phyloP scores from a whole-genome alignment of 2,113 vertebrate species.

The Ceratotherium simum region DNA sequence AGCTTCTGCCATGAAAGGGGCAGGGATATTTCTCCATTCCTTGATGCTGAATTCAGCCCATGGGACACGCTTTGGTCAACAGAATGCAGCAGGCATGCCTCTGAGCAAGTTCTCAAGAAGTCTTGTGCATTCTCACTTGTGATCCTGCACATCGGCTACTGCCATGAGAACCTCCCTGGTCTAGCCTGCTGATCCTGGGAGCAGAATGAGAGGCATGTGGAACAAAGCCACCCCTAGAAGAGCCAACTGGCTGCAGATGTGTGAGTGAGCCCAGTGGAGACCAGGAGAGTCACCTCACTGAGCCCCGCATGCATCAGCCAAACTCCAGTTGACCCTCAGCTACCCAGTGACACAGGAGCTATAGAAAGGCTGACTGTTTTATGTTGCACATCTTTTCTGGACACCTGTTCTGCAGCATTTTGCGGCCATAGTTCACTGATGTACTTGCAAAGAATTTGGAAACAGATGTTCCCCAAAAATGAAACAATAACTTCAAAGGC shows the following conservation, averaged over 20 bases:
- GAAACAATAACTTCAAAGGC: background rate
- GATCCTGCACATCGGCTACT: background rate
- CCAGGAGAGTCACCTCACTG: background rate
- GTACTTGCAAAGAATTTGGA: background rate
- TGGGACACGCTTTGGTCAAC: accelerated
- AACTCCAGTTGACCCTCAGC: background rate
- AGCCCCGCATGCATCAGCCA: background rate
- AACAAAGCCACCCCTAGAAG: background rate
- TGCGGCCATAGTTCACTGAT: accelerated
- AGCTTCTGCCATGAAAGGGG: no score
- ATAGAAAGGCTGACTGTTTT: accelerated
- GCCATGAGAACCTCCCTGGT: background rate
- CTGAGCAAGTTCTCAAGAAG: background rate
- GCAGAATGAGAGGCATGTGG: background rate
- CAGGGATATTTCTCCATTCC: background rate
- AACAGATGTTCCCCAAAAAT: background rate
- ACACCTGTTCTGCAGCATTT: accelerated
- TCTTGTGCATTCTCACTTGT: background rate
- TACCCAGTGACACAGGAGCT: accelerated
- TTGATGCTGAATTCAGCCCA: background rate
- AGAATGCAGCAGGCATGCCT: background rate
- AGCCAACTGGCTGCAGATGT: background rate
- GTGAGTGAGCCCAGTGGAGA: accelerated
- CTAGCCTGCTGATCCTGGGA: background rate
- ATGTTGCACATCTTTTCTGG: accelerated